Evolutionary conservation across 2,888 invertebrate genomes (phyloP), one percentile per base, ranked within the genome.

Genomic region (Tryphoninae sp.): DNA sequence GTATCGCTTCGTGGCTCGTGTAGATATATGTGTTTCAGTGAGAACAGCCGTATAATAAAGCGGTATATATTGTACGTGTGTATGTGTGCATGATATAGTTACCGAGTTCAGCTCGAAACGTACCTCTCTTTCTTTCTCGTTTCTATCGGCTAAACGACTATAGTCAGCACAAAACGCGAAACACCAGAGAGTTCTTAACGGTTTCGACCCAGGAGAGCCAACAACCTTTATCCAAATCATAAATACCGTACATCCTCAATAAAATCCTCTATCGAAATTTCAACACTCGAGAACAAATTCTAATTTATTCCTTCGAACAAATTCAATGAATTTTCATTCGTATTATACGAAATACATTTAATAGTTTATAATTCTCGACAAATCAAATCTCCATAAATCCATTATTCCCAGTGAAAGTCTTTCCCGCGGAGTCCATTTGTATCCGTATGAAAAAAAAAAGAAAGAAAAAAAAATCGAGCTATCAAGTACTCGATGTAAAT

Each of bases 1-100:
- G 85, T 86, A 86, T 87, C 87, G 83, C 71, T 69, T 83, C 80
- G 79, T 81, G 83, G 82, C 71, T 80, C 68, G 68, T 68, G 79
- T 40, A 13, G 11, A 19, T 13, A 55, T 68, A 53, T 23, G 26
- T 59, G 62, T 55, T 53, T 11, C 74, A 74, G 55, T 69, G 69
- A 19, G 65, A 73, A 62, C 58, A 23, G 45, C 61, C 40, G 58
- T 51, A 58, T 68, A 51, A 76, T 76, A 59, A 68, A 76, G 51
- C 40, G n/a, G 26, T 58, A 67, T 49, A 67, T 53, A 61, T 19
- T 58, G 51, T 51, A 19, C 40, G 59, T 51, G 8, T 55, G 19
- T 55, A 16, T 55, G 4, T 8, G 55, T 6, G 33, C 33, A 6
- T 33, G 33, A 65, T 45, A 65, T n/a, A n/a, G 19, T 45, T 19